Conservation (phyloP, 2,797 vertebrate species). For the Saguinus oedipus region DNA sequence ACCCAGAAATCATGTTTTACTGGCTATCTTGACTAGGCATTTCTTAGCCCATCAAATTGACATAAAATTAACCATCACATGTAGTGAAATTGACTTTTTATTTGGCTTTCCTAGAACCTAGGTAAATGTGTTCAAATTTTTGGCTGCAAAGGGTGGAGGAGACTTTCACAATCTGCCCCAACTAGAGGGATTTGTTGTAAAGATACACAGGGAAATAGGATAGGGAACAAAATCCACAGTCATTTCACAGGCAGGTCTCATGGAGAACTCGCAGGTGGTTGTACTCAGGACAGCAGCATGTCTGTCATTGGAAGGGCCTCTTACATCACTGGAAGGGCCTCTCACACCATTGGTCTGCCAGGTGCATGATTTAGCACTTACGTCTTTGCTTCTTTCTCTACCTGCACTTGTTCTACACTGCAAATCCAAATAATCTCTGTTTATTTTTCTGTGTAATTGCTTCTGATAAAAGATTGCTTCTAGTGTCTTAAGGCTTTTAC, state of each 20-base stretch:
- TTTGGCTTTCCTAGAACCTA: not conserved
- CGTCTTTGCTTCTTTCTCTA: not conserved
- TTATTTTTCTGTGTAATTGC: not conserved
- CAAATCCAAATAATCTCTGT: not conserved
- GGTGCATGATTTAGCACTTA: not conserved
- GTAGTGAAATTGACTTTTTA: not conserved
- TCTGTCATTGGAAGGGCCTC: not conserved
- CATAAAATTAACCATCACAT: not conserved
- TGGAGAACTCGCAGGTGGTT: not conserved
- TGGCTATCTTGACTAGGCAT: not conserved
- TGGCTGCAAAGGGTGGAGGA: not conserved
- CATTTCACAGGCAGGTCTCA: no score
- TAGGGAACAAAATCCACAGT: not conserved
- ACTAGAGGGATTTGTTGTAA: not conserved
- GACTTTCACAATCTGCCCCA: not conserved
- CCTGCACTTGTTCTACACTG: not conserved
- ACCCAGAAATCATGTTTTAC: not conserved
- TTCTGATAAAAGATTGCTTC: not conserved
- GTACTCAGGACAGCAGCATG: not conserved
- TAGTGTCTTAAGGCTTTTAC: not conserved
- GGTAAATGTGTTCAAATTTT: not conserved
- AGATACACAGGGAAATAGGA: not conserved
- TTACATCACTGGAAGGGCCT: not conserved
- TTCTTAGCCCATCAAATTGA: not conserved
- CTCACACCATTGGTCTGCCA: not conserved